A percentile compares a stretch with the other conserved stretches of the same genome.
phyloP scores from a whole-genome alignment of 2,888 invertebrate genomes.

The Serrognathus titanus region DNA sequence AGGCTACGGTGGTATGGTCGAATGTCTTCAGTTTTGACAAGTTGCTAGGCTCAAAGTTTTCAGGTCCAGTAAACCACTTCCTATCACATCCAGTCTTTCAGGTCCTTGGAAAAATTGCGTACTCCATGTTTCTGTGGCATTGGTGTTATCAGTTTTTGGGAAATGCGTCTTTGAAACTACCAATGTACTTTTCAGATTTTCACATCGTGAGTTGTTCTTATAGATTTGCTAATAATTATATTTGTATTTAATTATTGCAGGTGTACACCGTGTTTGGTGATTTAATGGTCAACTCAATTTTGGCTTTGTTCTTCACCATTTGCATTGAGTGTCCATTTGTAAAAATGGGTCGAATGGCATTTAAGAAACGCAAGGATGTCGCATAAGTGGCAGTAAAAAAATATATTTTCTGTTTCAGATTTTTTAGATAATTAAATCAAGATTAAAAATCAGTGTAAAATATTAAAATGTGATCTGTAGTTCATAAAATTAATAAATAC shows the following conservation, averaged over 20 bases:
- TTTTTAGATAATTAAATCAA: no score
- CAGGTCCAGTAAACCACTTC: slow-evolving; percentile 36
- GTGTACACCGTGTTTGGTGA: slow-evolving; percentile 37
- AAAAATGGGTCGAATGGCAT: background rate
- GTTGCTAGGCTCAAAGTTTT: no score
- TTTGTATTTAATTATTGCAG: slow-evolving; percentile 18
- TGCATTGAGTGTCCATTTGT: slow-evolving; percentile 38
- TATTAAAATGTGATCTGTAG: no score
- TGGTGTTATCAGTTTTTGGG: slow-evolving; percentile 36
- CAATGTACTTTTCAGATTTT: slow-evolving; percentile 38
- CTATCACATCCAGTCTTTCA: slow-evolving; percentile 35
- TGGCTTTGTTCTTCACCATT: slow-evolving; percentile 37
- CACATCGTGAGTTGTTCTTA: slow-evolving; percentile 30
- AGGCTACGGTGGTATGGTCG: slow-evolving; percentile 48
- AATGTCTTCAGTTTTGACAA: no score
- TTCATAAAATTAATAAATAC: no score
- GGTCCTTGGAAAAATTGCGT: slow-evolving; percentile 41
- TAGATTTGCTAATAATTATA: background rate
- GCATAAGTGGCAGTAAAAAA: no score
- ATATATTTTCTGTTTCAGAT: no score
- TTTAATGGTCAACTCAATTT: slow-evolving; percentile 30
- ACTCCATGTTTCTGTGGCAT: slow-evolving; percentile 43
- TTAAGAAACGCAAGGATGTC: no score
- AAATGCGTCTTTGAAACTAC: slow-evolving; percentile 33
- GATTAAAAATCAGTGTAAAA: no score